phyloP scores from a whole-genome alignment of 2,888 invertebrate species.

The Limenitis camilla region DNA sequence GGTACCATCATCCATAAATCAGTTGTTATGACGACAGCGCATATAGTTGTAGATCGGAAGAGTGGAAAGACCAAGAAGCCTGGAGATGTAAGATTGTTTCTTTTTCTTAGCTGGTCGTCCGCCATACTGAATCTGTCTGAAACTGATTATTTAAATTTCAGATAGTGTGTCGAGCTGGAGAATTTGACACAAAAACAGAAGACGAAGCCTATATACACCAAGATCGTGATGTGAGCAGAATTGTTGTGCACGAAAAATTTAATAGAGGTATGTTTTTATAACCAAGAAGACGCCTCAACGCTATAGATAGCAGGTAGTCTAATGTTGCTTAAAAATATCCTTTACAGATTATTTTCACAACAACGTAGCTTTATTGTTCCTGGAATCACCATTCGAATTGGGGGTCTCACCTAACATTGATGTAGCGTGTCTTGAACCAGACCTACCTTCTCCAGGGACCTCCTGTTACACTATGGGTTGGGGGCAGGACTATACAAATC shows the following conservation, averaged over 20 bases:
- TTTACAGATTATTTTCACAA: too few relatives aligned
- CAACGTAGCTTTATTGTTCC: too few relatives aligned
- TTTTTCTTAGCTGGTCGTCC: neutral
- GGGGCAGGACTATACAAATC: neutral
- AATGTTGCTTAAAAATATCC: too few relatives aligned
- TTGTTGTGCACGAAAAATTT: conserved; percentile 77
- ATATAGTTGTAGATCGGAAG: conserved; percentile 13
- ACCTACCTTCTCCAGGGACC: too few relatives aligned
- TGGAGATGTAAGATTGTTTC: neutral
- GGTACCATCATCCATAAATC: conserved; percentile 25
- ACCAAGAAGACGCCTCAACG: too few relatives aligned
- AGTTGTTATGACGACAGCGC: conserved; percentile 26
- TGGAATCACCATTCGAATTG: too few relatives aligned
- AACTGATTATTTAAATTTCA: conserved; percentile 1
- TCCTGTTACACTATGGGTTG: too few relatives aligned
- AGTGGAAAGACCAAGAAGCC: neutral
- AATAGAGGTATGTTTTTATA: conserved; percentile 52
- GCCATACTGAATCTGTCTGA: neutral
- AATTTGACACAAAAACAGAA: conserved; percentile 86
- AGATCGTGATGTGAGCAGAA: conserved; percentile 75
- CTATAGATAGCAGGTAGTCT: too few relatives aligned
- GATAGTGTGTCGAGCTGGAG: conserved; percentile 78
- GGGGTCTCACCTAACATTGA: too few relatives aligned
- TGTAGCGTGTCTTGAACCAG: too few relatives aligned
- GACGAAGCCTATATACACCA: conserved; percentile 80